Conservation (phyloP, 1,140 invertebrate species). For the Matsumurasca onukii region DNA sequence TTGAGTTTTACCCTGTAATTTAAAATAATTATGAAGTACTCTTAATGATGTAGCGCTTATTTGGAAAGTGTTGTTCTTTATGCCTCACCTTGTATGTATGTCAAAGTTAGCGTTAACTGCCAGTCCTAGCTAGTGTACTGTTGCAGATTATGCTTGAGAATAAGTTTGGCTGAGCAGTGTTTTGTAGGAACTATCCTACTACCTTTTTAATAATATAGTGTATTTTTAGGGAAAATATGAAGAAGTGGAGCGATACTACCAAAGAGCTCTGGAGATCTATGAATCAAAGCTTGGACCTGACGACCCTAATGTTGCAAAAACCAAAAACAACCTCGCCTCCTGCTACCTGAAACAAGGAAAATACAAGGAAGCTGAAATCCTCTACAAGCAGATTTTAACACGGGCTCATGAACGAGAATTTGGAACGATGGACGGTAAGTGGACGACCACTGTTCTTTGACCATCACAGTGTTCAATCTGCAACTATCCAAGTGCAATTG, state of each 20-base stretch:
- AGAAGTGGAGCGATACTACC: conserved; percentile 93
- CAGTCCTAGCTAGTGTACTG: too few relatives aligned
- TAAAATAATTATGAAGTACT: too few relatives aligned
- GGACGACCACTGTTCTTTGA: conserved; percentile 19
- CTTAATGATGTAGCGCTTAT: too few relatives aligned
- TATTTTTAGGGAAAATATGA: conserved; percentile 55
- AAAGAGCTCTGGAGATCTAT: conserved; percentile 98
- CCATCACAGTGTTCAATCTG: background rate
- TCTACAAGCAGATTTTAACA: conserved; percentile 98
- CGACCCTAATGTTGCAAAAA: conserved; percentile 99
- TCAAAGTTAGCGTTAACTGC: too few relatives aligned
- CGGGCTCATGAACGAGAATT: conserved; percentile 97
- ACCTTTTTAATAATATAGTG: too few relatives aligned
- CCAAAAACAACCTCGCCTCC: conserved; percentile 98
- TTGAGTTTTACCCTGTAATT: too few relatives aligned
- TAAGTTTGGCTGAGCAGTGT: too few relatives aligned
- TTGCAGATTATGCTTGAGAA: too few relatives aligned
- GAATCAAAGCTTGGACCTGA: conserved; percentile 95
- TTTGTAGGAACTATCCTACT: too few relatives aligned
- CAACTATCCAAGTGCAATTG: background rate
- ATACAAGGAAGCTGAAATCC: conserved; percentile 96
- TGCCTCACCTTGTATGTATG: too few relatives aligned
- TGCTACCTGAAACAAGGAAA: conserved; percentile 99
- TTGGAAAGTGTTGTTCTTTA: too few relatives aligned
- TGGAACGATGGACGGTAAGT: conserved; percentile 89